Conservation (phyloP, 2,797 vertebrate species). For the Notolabrus celidotus region DNA sequence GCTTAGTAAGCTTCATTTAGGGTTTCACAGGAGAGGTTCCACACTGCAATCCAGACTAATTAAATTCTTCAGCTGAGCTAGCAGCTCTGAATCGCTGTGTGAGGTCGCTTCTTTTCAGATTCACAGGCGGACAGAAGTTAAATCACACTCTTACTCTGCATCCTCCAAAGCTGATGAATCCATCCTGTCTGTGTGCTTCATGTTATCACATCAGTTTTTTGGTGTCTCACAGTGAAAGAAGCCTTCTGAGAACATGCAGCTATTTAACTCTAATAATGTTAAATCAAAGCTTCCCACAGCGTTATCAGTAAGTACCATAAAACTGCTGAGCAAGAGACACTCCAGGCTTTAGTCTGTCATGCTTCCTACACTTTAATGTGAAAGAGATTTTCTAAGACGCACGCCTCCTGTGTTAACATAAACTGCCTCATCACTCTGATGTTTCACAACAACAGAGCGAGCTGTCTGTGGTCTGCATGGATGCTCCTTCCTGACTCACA, state of each 20-base stretch:
- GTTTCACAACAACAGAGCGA: conserved; percentile 21
- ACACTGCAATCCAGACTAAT: conserved; percentile 18
- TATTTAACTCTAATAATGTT: not conserved
- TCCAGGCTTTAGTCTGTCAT: conserved; percentile 12
- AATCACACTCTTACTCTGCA: not conserved
- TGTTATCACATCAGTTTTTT: not conserved
- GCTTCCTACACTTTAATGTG: conserved; percentile 11
- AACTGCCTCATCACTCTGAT: conserved; percentile 3
- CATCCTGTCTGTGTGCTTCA: not conserved
- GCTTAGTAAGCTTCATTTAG: conserved; percentile 9
- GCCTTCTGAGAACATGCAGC: not conserved
- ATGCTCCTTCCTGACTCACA: conserved; percentile 27
- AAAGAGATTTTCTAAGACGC: conserved; percentile 4
- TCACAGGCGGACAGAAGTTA: conserved; percentile 34
- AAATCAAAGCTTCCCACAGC: not conserved
- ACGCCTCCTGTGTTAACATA: conserved; percentile 23
- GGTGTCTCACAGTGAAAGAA: not conserved
- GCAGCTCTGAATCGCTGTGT: conserved; percentile 20
- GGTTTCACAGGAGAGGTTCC: conserved; percentile 12
- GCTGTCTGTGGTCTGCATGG: conserved; percentile 17
- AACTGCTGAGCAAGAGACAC: conserved; percentile 14
- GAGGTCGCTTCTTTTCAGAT: conserved; percentile 14
- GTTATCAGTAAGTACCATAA: not conserved
- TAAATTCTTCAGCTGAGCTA: conserved; percentile 17
- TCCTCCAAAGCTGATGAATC: not conserved